Evolutionary conservation across 2,888 invertebrate species (phyloP), one percentile per base, ranked within the genome.

Genomic region (Lepidochrysops patricia): DNA sequence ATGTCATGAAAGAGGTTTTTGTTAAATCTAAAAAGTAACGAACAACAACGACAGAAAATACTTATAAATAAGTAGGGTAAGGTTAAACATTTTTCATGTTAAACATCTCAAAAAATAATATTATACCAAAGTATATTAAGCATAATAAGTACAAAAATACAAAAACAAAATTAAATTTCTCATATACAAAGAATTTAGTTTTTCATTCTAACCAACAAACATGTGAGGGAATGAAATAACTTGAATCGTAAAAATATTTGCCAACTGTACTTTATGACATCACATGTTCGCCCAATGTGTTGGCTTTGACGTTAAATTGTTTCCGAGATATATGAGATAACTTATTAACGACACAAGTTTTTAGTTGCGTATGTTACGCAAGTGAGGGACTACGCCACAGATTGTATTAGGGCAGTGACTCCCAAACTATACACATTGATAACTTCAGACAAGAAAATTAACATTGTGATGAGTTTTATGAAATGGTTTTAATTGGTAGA

Each of bases 331-430:
- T 64, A 67, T 61, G 62, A 63, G 58, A 60, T 60, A 67, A 68
- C 62, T 69, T 70, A 67, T 67, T 68, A 69, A 71, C 67, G 64
- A 59, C 64, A 56, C 61, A 70, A 70, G 67, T 69, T 69, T 67
- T 67, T 67, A 67, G 67, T 60, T 65, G 59, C 63, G 63, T 67
- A 68, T 65, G 68, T 67, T 64, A 62, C 52, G 61, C 64, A 56
- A 62, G 63, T 64, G 65, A 34, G 34, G 34, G 43, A 23, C 37
- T 37, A 37, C 43, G 19, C 43, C 43, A 43, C 43, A 43, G 19
- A 43, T 43, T 43, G 43, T 43, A 37, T 56, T 32, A n/a, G 26
- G 26, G 1, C 52, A 52, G 27, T 23, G 52, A 4, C 27, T 52
- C 29, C 29, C 52, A 52, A 52, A 26, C 26, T 52, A 15, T 29